Evolutionary conservation across 1,140 invertebrate species (phyloP), one percentile per base, ranked within the genome.

Genomic region (Rhizoglyphus robini): DNA sequence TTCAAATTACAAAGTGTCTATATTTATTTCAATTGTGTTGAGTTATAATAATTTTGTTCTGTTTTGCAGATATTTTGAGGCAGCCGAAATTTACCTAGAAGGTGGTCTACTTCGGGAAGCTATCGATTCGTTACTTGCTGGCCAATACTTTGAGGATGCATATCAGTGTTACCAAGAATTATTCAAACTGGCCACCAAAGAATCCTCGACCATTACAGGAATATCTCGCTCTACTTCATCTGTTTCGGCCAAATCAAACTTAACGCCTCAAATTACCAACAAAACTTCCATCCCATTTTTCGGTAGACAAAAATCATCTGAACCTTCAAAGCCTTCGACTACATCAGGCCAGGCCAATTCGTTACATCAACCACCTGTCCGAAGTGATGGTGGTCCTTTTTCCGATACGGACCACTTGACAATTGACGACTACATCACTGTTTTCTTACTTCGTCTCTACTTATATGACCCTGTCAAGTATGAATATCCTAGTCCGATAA

Each of bases 401-500:
- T 18, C 15, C 25, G 15, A n/a, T 38, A 25, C 15, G 27, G 18
- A 49, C 5, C 4, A 61, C 4, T 41, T 67, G 15, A 67, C 30
- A 20, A 23, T 51, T 5, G 59, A 67, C 4, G 62, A 68, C 54
- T 57, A 34, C 29, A 48, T 68, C 13, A 67, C 67, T 18, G 46
- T 62, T n/a, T 68, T 65, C 27, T 36, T 68, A 29, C 31, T 68
- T n/a, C 67, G 64, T 13, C 32, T 68, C 11, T 60, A 49, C 46
- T 31, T 59, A 20, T 65, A 60, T 41, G 67, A 68, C 49, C 30
- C 49, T 32, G 25, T 36, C 11, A 67, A 65, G 41, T 65, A 34
- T 62, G 65, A 67, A 36, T 47, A 57, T 34, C 25, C 67, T 32
- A 57, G 46, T 30, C 67, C 67, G n/a, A 31, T 68, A 5, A 46